phyloP scores from a whole-genome alignment of 2,888 invertebrate species.

The Leucophenga maculata region DNA sequence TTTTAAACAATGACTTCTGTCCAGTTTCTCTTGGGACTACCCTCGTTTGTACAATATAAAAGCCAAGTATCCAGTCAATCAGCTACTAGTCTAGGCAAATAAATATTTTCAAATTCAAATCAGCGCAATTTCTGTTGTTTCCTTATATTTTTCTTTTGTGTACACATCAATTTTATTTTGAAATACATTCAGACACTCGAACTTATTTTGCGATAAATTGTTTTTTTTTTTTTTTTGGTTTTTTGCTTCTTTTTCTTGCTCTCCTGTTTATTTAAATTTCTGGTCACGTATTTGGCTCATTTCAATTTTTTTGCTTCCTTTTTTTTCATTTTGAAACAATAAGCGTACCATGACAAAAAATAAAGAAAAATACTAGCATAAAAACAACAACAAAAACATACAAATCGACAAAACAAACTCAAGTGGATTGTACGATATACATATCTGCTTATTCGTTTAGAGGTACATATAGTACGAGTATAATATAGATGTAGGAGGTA shows the following conservation, averaged over 20 bases:
- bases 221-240: conserved; percentile 12
- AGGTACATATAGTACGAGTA: no score
- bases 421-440: no score
- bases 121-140: conserved; percentile 62
- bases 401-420: conserved; percentile 3
- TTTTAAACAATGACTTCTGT: no score
- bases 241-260: conserved; percentile 41
- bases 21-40: no score
- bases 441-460: no score
- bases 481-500: no score
- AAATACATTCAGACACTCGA: conserved; percentile 32
- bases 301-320: conserved; percentile 33
- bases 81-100: conserved; percentile 41
- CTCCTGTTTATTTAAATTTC: conserved; percentile 21
- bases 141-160: conserved; percentile 49
- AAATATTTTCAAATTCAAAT: conserved; percentile 64
- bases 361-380: conserved; percentile 37
- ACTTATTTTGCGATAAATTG: conserved; percentile 27
- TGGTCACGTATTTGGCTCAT: conserved; percentile 27
- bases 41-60: no score
- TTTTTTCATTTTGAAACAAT: conserved; percentile 61
- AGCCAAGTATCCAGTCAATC: no score
- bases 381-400: conserved; percentile 8
- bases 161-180: conserved; percentile 32
- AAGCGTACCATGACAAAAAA: conserved; percentile 62